Conservation (phyloP, 2,888 invertebrate genomes). For the Crematogaster levior region DNA sequence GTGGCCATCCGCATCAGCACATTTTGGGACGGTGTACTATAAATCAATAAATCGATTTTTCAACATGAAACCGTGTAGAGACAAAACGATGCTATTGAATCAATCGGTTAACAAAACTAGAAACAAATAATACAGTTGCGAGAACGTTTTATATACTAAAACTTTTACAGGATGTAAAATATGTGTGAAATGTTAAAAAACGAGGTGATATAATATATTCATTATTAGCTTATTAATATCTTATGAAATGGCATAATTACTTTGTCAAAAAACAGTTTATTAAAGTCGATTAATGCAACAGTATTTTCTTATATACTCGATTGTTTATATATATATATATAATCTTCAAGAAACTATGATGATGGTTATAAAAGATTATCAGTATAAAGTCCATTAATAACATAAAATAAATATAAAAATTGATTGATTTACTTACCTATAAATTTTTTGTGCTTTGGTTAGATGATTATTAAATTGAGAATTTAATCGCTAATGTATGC, state of each 20-base stretch:
- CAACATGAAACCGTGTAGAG: slow-evolving; percentile 28
- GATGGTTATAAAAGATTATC: neutral
- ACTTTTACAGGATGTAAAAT: neutral
- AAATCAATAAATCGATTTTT: slow-evolving; percentile 57
- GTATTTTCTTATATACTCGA: neutral
- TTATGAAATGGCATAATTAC: too few species aligned
- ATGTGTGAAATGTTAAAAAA: neutral
- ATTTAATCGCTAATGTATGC: neutral
- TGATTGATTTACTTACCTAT: neutral
- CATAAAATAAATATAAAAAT: neutral
- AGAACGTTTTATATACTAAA: neutral
- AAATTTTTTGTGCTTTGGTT: neutral
- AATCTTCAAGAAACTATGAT: neutral
- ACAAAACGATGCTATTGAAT: slow-evolving; percentile 37
- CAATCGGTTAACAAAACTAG: slow-evolving; percentile 48
- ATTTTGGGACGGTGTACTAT: slow-evolving; percentile 27
- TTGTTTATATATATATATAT: neutral
- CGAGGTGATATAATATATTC: neutral
- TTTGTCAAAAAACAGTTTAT: neutral
- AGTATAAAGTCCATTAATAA: neutral
- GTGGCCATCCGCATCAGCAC: slow-evolving; percentile 25
- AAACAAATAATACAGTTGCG: slow-evolving; percentile 21
- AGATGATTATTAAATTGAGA: neutral
- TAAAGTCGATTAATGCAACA: neutral
- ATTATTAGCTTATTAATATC: neutral